Conservation (phyloP, 2,797 vertebrate genomes). For the Geotrypetes seraphini region DNA sequence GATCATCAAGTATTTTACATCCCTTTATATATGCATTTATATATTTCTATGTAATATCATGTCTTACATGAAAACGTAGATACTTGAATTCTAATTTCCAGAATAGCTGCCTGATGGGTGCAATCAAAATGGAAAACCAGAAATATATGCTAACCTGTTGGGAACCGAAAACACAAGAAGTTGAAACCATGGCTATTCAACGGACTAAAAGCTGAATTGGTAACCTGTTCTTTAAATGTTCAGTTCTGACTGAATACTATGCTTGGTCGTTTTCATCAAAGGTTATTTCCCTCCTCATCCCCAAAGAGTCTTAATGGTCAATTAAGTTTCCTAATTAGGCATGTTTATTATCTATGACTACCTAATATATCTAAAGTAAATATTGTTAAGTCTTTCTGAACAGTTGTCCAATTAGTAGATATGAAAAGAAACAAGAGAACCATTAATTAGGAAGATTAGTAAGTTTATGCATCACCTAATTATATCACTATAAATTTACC, state of each 20-base stretch:
- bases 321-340: too few species aligned
- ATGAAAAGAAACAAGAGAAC: too few species aligned
- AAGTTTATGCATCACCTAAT: too few species aligned
- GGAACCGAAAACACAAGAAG: constrained; percentile 12
- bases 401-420: too few species aligned
- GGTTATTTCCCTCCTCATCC: too few species aligned
- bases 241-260: constrained; percentile 26
- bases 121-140: neutral
- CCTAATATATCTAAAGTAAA: too few species aligned
- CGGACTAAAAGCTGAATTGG: constrained; percentile 13
- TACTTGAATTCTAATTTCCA: constrained; percentile 6
- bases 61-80: neutral
- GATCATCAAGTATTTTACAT: constrained; percentile 46
- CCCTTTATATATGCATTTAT: constrained; percentile 18
- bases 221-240: neutral
- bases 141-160: constrained; percentile 3
- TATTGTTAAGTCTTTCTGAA: too few species aligned
- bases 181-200: constrained; percentile 9
- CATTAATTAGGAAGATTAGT: too few species aligned
- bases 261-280: too few species aligned
- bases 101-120: constrained; percentile 5
- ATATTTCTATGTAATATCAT: neutral
- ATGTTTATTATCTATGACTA: too few species aligned
- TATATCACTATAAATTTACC: too few species aligned
- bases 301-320: too few species aligned